A percentile compares a stretch with the other conserved stretches of the same genome.
Conservation (phyloP, 2,888 invertebrate genomes). For the Tiphia femorata region DNA sequence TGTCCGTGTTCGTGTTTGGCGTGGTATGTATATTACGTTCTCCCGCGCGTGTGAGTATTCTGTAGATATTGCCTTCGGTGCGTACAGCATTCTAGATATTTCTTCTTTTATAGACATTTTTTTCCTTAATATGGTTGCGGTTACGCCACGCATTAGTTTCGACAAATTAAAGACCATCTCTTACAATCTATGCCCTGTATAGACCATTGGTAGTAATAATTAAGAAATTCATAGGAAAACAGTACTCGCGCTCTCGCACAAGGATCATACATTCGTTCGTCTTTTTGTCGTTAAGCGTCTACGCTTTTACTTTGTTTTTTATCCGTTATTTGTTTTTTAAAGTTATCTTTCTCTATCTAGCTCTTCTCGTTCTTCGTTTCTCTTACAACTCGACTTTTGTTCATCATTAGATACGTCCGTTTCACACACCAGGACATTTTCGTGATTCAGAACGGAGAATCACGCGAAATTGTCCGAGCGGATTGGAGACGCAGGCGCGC, state of each 20-base stretch:
- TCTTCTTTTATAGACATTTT: conserved; percentile 20
- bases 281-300: conserved; percentile 4
- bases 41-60: conserved; percentile 29
- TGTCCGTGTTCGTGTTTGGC: conserved; percentile 21
- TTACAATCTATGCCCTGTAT: conserved; percentile 68
- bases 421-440: conserved; percentile 34
- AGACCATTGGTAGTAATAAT: conserved; percentile 63
- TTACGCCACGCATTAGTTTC: too few relatives aligned
- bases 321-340: too few relatives aligned
- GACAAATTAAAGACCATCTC: conserved; percentile 50
- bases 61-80: conserved; percentile 49
- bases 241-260: conserved; percentile 29
- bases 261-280: conserved; percentile 24
- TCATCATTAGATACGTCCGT: conserved; percentile 18
- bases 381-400: background rate
- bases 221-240: conserved; percentile 59
- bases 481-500: conserved; percentile 24
- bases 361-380: background rate
- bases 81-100: conserved; percentile 42
- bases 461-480: conserved; percentile 38
- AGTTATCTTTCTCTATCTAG: conserved; percentile 21
- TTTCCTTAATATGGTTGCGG: too few relatives aligned
- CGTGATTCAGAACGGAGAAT: conserved; percentile 46
- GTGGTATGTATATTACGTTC: conserved; percentile 6
- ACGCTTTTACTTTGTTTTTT: too few relatives aligned